phyloP scores from a whole-genome alignment of 2,113 vertebrate species.

The Solenodon paradoxus region DNA sequence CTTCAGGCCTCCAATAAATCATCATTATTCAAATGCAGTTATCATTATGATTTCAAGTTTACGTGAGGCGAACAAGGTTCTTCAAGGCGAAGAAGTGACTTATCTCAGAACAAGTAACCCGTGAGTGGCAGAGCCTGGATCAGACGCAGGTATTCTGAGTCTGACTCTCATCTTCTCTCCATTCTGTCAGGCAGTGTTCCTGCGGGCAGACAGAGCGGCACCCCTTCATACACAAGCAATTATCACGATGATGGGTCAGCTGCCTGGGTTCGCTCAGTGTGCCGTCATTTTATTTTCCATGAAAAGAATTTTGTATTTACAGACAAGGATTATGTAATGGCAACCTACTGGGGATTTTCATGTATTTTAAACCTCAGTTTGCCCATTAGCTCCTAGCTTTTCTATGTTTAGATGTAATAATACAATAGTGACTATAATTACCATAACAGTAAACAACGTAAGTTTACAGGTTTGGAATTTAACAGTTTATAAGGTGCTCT shows the following conservation, averaged over 20 bases:
- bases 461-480: not conserved
- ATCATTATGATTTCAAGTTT: not conserved
- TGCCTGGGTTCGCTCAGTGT: not conserved
- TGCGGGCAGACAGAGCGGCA: conserved; percentile 49
- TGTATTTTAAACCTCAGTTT: conserved; percentile 36
- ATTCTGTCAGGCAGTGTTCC: not conserved
- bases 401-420: not conserved
- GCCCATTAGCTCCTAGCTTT: not conserved
- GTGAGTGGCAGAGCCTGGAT: not conserved
- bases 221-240: conserved; percentile 42
- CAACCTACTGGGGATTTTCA: conserved; percentile 5
- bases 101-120: not conserved
- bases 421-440: not conserved
- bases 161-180: not conserved
- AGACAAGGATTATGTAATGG: conserved; percentile 29
- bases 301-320: conserved; percentile 47
- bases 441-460: not conserved
- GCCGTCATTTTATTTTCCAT: conserved; percentile 49
- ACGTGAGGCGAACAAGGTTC: not conserved
- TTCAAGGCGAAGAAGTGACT: not conserved
- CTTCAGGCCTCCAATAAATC: not conserved
- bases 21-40: not conserved
- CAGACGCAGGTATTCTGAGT: not conserved
- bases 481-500: not conserved
- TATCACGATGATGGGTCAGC: conserved; percentile 9